Evolutionary conservation across 2,888 invertebrate genomes (phyloP).

Genomic region (Onthophagus sagittarius): DNA sequence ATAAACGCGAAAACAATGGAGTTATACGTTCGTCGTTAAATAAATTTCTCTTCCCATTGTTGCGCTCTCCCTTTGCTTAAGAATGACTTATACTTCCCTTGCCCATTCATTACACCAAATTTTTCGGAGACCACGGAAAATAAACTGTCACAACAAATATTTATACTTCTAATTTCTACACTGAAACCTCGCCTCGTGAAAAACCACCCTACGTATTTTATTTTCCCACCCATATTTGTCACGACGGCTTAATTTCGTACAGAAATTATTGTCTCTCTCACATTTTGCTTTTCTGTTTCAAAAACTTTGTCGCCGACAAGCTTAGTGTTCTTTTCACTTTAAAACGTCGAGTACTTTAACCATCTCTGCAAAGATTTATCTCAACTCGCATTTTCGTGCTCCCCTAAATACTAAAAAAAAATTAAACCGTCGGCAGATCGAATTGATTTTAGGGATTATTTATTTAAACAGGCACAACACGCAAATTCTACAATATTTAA

Average conservation of each 20-base stretch:
- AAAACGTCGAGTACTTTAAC: neutral
- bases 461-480: neutral
- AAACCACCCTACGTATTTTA: neutral
- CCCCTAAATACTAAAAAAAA: neutral
- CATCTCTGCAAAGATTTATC: neutral
- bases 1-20: constrained; percentile 2
- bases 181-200: neutral
- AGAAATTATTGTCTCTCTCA: neutral
- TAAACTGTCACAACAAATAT: constrained; percentile 7
- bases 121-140: neutral
- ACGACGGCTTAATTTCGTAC: neutral
- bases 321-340: neutral
- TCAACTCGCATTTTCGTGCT: neutral
- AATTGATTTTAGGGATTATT: neutral
- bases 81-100: constrained; percentile 13
- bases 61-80: constrained; percentile 12
- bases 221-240: constrained; percentile 6
- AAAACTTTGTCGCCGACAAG: neutral
- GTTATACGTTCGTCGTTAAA: neutral
- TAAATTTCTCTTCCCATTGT: constrained; percentile 5
- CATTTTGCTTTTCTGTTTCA: constrained; percentile 1
- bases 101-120: constrained; percentile 7
- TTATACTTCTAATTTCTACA: neutral
- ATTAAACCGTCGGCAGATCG: neutral
- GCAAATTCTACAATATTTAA: neutral